phyloP scores from a whole-genome alignment of 2,797 vertebrate species.

The Alectoris magna region DNA sequence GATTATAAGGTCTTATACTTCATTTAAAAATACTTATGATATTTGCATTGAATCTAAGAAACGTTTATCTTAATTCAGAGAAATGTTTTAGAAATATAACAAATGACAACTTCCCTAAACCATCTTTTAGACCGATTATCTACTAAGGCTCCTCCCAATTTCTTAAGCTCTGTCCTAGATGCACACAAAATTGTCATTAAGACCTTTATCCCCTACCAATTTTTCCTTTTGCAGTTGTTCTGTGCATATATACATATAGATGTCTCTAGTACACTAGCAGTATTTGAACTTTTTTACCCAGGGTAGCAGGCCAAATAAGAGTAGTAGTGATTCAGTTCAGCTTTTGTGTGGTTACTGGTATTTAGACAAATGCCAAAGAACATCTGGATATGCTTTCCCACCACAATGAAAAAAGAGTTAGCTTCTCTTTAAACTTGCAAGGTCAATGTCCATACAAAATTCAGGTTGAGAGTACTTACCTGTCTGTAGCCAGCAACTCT shows the following conservation, averaged over 20 bases:
- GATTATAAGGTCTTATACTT: background rate
- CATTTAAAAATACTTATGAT: background rate
- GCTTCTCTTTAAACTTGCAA: background rate
- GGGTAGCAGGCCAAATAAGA: background rate
- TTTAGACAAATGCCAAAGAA: background rate
- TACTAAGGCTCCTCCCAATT: background rate
- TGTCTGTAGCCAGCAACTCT: background rate
- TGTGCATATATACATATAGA: background rate
- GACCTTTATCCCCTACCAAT: background rate
- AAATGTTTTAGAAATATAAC: background rate
- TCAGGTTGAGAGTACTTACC: background rate
- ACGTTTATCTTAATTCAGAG: background rate
- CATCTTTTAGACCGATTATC: background rate
- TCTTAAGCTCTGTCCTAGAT: background rate
- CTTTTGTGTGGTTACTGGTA: background rate
- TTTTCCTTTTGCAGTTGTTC: background rate
- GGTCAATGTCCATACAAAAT: accelerated
- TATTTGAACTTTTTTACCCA: background rate
- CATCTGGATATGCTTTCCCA: background rate
- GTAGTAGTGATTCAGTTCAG: background rate
- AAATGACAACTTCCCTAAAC: background rate
- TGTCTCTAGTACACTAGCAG: background rate
- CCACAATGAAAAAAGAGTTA: background rate
- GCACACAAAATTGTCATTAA: background rate
- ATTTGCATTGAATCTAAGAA: background rate